Base-by-base conservation (phyloP, 2,113 vertebrate genomes). In the Amphiprion percula region DNA sequence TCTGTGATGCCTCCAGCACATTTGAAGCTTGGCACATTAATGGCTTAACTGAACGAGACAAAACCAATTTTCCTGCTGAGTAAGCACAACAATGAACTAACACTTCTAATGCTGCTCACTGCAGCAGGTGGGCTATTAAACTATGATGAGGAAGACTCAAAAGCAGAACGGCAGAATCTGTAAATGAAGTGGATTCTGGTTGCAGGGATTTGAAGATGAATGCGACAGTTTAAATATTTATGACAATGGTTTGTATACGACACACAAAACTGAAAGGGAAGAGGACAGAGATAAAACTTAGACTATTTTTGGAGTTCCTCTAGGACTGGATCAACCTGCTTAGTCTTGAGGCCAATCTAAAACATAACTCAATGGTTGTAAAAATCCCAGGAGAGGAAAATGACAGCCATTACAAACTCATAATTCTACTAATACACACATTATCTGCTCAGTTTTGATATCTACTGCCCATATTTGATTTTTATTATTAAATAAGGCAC, bases 41-140 rank as follows among this genome's bases (percentile, higher is more conserved):
- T 44, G 17, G n/a, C 30, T 73, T 55, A 26, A 60, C 14, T 66
- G 52, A 77, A 74, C 0, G 8, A 77, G 68, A 58, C 9, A 64
- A 76, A 84, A 71, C 10, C 1, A 33, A 68, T 60, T 82, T 68
- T 52, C 63, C 62, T 62, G 54, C 55, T 54, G 56, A 65, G 67
- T 65, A 61, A 53, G 68, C 59, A 33, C 39, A 59, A 63, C 54
- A 66, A 52, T 64, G 47, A 73, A 30, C 63, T 17, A 71, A 54
- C 72, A 58, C n/a, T 70, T 4, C 8, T 37, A 49, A 5, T 44
- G 19, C 23, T 41, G 28, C 62, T 56, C 26, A 26, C 16, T 79
- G 21, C 12, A 46, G 33, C 60, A 58, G 77, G 56, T 74, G 74
- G 71, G 23, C 33, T 37, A 37, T 37, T 37, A 10, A 37, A 37